Conservation (phyloP, 2,888 invertebrate genomes). For the Orchesella flavescens region DNA sequence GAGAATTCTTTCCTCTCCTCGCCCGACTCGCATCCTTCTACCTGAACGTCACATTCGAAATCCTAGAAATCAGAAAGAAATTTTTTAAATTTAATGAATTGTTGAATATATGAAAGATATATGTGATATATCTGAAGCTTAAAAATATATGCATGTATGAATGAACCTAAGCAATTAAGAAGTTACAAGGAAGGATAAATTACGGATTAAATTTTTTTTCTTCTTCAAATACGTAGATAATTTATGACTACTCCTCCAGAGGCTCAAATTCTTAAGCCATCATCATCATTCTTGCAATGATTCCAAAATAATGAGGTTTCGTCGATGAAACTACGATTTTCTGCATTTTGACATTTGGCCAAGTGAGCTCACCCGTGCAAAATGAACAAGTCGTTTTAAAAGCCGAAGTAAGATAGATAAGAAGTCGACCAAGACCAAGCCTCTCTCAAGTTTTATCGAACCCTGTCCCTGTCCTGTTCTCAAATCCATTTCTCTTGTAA, state of each 20-base stretch:
- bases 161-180: not conserved
- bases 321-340: not conserved
- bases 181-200: no score
- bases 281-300: not conserved
- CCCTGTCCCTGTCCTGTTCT: no score
- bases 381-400: slow-evolving; percentile 18
- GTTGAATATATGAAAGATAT: not conserved
- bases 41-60: slow-evolving; percentile 90
- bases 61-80: slow-evolving; percentile 77
- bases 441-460: not conserved
- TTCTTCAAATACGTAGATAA: slow-evolving; percentile 13
- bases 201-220: no score
- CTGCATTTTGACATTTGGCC: slow-evolving; percentile 28
- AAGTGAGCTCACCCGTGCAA: slow-evolving; percentile 40
- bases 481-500: no score
- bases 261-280: not conserved
- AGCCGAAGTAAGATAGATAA: not conserved
- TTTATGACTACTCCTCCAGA: not conserved
- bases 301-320: no score
- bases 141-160: no score
- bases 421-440: not conserved
- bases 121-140: no score
- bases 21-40: slow-evolving; percentile 81
- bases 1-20: slow-evolving; percentile 78
- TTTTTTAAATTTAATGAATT: not conserved